Evolutionary conservation across 2,797 vertebrate species (phyloP).

Genomic region (Bucorvus abyssinicus): DNA sequence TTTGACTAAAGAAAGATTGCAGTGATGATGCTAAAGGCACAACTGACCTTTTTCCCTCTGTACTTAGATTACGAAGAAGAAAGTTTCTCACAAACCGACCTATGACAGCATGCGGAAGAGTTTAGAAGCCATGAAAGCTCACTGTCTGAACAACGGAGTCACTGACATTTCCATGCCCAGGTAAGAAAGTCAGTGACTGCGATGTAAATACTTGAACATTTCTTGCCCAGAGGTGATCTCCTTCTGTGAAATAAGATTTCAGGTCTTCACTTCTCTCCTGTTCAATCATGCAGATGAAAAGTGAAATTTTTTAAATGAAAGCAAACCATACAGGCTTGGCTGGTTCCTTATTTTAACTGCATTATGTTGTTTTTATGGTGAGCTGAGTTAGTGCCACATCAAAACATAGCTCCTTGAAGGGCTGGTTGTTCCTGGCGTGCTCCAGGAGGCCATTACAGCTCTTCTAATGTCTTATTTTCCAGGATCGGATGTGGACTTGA

Average conservation of each 20-base stretch:
- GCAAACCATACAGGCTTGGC: background rate
- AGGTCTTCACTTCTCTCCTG: background rate
- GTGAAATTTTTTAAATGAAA: background rate
- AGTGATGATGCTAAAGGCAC: background rate
- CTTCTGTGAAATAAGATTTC: background rate
- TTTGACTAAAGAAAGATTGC: background rate
- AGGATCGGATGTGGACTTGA: conserved; percentile 96
- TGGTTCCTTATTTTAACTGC: background rate
- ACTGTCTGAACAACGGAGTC: conserved; percentile 82
- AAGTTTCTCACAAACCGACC: conserved; percentile 84
- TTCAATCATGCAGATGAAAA: background rate
- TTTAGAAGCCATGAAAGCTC: conserved; percentile 89
- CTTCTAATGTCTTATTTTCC: conserved; percentile 29
- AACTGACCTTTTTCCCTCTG: background rate
- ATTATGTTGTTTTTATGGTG: background rate
- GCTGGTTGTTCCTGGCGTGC: background rate
- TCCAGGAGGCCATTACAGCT: background rate
- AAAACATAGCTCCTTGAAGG: background rate
- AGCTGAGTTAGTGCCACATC: background rate
- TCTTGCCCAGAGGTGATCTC: fast-evolving
- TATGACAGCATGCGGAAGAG: conserved; percentile 82
- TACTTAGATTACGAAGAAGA: conserved; percentile 89
- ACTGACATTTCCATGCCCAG: conserved; percentile 89
- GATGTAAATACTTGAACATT: background rate
- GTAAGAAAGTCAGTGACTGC: conserved; percentile 67